These are phyloP conservation scores for Pammene aurita DNA, from an alignment of 2,888 invertebrate species.

Conservation along the genomic window DNA sequence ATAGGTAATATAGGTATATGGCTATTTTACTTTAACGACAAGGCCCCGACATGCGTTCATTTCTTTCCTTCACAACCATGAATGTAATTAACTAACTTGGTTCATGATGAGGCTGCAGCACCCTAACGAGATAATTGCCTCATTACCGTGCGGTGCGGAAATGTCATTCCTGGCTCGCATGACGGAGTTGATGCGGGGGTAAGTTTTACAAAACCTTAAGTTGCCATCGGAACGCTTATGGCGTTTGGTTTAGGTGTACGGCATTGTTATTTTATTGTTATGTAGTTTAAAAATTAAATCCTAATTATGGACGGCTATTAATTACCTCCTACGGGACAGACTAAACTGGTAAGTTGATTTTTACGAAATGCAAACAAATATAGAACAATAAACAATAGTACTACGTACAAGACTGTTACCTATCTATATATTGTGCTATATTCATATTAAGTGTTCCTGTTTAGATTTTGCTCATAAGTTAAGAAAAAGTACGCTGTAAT, in stretches of 20 bases:
- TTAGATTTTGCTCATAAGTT: background rate
- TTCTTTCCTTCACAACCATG: background rate
- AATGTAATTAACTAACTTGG: conserved; percentile 12
- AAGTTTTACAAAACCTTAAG: background rate
- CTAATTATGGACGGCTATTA: too few relatives aligned
- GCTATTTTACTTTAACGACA: background rate
- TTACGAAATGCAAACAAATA: too few relatives aligned
- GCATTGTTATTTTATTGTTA: too few relatives aligned
- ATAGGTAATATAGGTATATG: too few relatives aligned
- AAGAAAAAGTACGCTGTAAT: conserved; percentile 8
- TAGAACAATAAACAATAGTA: too few relatives aligned
- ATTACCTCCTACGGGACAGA: too few relatives aligned
- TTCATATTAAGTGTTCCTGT: background rate
- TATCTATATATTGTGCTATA: too few relatives aligned
- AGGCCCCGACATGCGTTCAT: background rate
- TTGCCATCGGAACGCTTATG: background rate
- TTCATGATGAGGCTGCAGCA: background rate
- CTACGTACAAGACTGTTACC: too few relatives aligned
- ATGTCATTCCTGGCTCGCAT: conserved; percentile 5
- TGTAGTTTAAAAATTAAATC: too few relatives aligned
- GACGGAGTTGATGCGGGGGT: background rate
- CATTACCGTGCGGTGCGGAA: conserved; percentile 15
- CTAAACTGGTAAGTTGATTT: too few relatives aligned
- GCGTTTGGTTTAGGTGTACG: too few relatives aligned
- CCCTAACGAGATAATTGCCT: conserved; percentile 21